Evolutionary conservation across 2,888 invertebrate species (phyloP), one percentile per base, ranked within the genome.

Genomic region (Leptopilina syphax): DNA sequence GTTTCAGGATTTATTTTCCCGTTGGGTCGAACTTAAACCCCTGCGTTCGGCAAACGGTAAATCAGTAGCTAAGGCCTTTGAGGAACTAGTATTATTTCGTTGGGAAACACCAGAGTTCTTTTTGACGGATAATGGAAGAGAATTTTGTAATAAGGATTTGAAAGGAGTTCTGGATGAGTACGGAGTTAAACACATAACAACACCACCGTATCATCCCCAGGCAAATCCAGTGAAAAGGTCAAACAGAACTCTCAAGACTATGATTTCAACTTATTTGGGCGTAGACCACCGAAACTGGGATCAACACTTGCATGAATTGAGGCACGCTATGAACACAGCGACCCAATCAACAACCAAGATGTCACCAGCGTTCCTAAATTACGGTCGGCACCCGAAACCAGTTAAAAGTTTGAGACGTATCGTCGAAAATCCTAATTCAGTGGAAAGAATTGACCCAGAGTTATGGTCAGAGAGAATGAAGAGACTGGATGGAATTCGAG

Each of bases 141-240:
- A 70, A 44, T 47, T 70, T n/a, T 13, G 4, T 7, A 47, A 47
- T n/a, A 70, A 70, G 47, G 5, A 18, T 3, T 8, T 76, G 12
- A 13, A 63, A 6, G 34, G 12, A 34, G 44, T 47, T 18, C 34
- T 76, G 3, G 13, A 63, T 3, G 41, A 76, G 44, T 13, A 18
- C 3, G 76, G 65, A 13, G 76, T 65, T 24, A n/a, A 34, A 41
- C 65, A 63, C 4, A 63, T 76, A 6, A 76, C 65, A 3, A 76
- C 76, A 4, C 65, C 50, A 9, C 60, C 44, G 3, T 76, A 76
- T n/a, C 65, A 65, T 41, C 76, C 50, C 0, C 76, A 76, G 9
- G 76, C 63, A 1, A 76, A 76, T 44, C 41, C 76, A 12, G n/a
- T 57, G 0, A 6, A 47, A 9, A 47, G 47, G 9, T 9, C 47